Percentiles rank a stretch among this genome's conserved stretches.
These are phyloP conservation scores for Leptogaster cylindrica DNA, from an alignment of 2,888 invertebrate genomes.

Conservation along the genomic window DNA sequence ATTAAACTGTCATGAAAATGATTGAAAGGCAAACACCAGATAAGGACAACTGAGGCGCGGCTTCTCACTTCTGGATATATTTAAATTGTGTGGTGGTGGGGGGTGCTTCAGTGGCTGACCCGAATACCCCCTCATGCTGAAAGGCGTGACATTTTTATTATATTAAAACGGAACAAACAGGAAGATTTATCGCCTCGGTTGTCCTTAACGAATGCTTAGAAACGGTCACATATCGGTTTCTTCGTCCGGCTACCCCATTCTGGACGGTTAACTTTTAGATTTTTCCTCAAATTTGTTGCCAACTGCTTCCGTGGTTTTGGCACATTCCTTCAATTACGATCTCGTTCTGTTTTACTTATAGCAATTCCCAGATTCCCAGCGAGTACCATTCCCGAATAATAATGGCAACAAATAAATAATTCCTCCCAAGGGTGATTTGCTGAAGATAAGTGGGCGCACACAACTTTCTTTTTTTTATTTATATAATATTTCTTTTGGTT, in stretches of 20 bases:
- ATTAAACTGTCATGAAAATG: constrained; percentile 26
- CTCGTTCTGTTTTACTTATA: not conserved
- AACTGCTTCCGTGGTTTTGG: constrained; percentile 4
- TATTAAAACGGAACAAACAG: constrained; percentile 20
- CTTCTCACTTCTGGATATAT: no score
- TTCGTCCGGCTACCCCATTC: not conserved
- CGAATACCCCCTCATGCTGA: not conserved
- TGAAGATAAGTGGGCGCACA: constrained; percentile 11
- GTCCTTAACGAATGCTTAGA: not conserved
- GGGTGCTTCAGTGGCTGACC: no score
- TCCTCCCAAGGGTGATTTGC: not conserved
- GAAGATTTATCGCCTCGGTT: constrained; percentile 2
- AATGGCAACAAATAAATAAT: constrained; percentile 24
- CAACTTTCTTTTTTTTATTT: constrained; percentile 1
- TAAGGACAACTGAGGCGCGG: not conserved
- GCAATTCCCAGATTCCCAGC: no score
- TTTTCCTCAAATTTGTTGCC: constrained; percentile 11
- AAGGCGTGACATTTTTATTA: constrained; percentile 18
- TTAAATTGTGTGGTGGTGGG: not conserved
- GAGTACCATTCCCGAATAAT: not conserved
- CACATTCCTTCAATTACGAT: not conserved
- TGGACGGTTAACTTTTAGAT: not conserved
- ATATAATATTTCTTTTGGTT: no score
- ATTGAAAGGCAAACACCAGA: constrained; percentile 16
- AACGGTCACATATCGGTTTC: not conserved